Evolutionary conservation across 2,888 invertebrate species (phyloP).

Genomic region (Azorinus chamasolen): DNA sequence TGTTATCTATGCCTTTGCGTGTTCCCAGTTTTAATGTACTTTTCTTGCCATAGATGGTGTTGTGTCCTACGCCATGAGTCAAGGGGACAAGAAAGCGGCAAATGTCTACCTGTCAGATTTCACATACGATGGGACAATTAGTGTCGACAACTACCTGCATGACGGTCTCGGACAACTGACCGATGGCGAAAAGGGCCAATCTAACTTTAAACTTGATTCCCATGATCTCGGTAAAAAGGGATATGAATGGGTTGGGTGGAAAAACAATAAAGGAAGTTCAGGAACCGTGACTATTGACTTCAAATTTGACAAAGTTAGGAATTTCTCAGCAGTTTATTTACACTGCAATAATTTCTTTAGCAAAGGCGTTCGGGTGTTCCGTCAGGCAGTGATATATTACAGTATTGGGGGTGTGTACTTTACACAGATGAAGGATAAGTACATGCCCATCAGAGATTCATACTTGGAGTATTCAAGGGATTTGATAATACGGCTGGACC

Average conservation of each 20-base stretch:
- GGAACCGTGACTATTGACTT: conserved; percentile 91
- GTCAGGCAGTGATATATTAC: conserved; percentile 92
- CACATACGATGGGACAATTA: conserved; percentile 92
- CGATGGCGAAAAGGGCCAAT: conserved; percentile 93
- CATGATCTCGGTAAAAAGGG: conserved; percentile 89
- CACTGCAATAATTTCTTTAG: conserved; percentile 95
- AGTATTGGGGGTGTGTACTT: conserved; percentile 92
- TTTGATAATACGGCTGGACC: conserved; percentile 93
- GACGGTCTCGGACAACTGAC: conserved; percentile 94
- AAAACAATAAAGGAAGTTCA: conserved; percentile 89
- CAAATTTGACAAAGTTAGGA: conserved; percentile 95
- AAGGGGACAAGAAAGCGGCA: conserved; percentile 93
- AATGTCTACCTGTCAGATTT: conserved; percentile 94
- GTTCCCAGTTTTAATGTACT: too few species aligned
- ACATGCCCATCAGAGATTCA: conserved; percentile 90
- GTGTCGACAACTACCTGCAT: conserved; percentile 88
- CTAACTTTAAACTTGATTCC: conserved; percentile 90
- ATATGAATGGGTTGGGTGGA: conserved; percentile 97
- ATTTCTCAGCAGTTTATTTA: conserved; percentile 93
- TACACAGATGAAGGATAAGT: conserved; percentile 91
- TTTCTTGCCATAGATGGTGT: conserved; percentile 91
- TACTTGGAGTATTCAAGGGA: conserved; percentile 94
- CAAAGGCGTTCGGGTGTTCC: conserved; percentile 94
- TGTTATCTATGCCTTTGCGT: too few species aligned
- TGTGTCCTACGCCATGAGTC: conserved; percentile 95